Evolutionary conservation across 2,797 vertebrate genomes (phyloP).

Genomic region (Arrhamphus sclerolepis): DNA sequence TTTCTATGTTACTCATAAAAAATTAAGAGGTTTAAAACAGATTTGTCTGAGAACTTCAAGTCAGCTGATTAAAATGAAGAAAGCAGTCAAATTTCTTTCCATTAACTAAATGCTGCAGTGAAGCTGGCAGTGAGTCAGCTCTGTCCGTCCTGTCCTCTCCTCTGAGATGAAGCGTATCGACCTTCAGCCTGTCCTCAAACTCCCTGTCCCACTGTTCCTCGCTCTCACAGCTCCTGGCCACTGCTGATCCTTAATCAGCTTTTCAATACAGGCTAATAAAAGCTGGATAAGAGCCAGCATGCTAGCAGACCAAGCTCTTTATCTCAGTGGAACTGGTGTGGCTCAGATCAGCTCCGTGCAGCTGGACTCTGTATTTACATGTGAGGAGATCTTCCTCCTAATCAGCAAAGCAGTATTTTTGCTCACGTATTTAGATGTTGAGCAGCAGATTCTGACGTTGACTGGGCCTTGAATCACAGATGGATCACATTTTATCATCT

Average conservation of each 20-base stretch:
- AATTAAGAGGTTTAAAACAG: neutral
- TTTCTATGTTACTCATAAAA: too few species aligned
- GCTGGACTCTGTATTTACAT: constrained; percentile 6
- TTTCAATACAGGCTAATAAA: constrained; percentile 75
- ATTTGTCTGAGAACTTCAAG: neutral
- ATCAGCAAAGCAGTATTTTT: neutral
- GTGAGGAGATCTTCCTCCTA: neutral
- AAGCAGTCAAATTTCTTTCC: neutral
- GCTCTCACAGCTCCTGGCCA: constrained; percentile 49
- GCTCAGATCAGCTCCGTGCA: constrained; percentile 12
- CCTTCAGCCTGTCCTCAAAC: constrained; percentile 64
- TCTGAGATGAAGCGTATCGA: constrained; percentile 33
- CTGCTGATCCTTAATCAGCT: constrained; percentile 77
- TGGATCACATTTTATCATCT: too few species aligned
- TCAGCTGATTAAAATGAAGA: neutral
- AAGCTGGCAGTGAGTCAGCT: constrained; percentile 27
- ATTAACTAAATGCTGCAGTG: neutral
- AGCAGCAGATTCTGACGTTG: neutral
- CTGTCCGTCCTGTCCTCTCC: constrained; percentile 2
- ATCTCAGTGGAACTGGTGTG: constrained; percentile 46
- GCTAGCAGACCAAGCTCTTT: constrained; percentile 71
- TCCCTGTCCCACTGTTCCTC: constrained; percentile 28
- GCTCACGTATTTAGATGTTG: neutral
- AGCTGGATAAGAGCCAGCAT: constrained; percentile 69
- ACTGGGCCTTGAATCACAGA: neutral